Base-by-base conservation (phyloP, 2,113 vertebrate genomes). In the Hippocampus comes region DNA sequence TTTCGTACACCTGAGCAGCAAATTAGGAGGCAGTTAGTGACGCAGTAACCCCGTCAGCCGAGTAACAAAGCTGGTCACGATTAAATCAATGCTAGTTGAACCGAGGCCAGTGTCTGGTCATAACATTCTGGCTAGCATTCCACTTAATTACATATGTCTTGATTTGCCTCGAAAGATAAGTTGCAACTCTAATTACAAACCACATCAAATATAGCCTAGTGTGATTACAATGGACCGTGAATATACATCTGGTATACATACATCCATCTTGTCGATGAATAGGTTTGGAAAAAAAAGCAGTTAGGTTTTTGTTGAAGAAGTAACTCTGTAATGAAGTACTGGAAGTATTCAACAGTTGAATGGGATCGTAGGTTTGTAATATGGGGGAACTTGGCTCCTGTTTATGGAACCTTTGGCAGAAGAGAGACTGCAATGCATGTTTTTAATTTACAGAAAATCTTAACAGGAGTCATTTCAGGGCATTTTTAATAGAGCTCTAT, bases 1-100 rank as follows among this genome's bases (percentile, higher is more conserved):
- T 90, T 91, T 83, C 78, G 86, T 85, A 90, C 86, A 77, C 82
- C 84, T 87, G 89, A 93, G 90, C 87, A 90, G 88, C 87, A 91
- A 89, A 91, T 92, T 90, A 86, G 90, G 91, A 93, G 92, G 91
- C 90, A 86, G 93, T 94, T 94, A 88, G 90, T 95, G 94, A 95
- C 93, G 93, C 74, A 70, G 79, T 95, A 92, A 94, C 91, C 92
- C 86, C 83, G 81, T 86, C 86, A 88, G 83, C 87, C 89, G 92
- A 91, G 91, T 86, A 86, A 90, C 82, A 89, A 87, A 89, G 79
- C 89, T 90, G 94, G 84, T 86, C 92, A 89, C 93, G 93, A 95
- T 94, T 94, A 93, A 91, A 92, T 88, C 88, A 92, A 86, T 86
- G 82, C 81, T 93, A 88, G 81, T 84, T 94, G 90, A 92, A 86